phyloP scores from a whole-genome alignment of 2,113 vertebrate species.

The Poeciliopsis prolifica region DNA sequence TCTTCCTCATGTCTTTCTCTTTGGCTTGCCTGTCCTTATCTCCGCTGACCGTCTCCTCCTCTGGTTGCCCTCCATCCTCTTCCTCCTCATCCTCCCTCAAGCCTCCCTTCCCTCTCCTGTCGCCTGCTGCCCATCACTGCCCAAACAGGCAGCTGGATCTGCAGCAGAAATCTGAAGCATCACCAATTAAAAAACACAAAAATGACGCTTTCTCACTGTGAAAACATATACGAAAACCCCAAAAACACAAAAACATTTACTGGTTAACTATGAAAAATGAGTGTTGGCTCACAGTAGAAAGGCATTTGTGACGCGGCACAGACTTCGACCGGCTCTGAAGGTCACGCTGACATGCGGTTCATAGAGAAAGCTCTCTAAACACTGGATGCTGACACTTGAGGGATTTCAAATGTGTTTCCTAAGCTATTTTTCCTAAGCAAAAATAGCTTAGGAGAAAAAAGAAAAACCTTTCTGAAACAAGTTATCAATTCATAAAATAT shows the following conservation, averaged over 20 bases:
- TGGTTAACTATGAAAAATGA: constrained; percentile 47
- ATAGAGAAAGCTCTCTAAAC: constrained; percentile 22
- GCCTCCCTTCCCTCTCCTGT: constrained; percentile 6
- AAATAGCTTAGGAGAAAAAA: not conserved
- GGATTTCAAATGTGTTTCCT: constrained; percentile 3
- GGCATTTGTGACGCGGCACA: constrained; percentile 49
- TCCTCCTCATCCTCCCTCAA: constrained; percentile 50
- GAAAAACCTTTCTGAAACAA: not conserved
- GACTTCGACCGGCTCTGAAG: constrained; percentile 43
- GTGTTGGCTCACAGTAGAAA: constrained; percentile 48
- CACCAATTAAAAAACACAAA: not conserved
- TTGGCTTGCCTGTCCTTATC: constrained; percentile 37
- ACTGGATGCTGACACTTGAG: not conserved
- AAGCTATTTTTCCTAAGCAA: not conserved
- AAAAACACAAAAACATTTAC: constrained; percentile 8
- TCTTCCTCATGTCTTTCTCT: constrained; percentile 40
- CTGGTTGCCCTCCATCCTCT: constrained; percentile 21
- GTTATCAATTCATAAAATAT: not conserved
- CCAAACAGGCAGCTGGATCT: not conserved
- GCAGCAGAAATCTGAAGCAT: not conserved
- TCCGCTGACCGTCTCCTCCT: constrained; percentile 32
- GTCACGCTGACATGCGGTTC: constrained; percentile 57
- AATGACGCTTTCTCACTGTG: not conserved
- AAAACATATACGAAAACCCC: not conserved
- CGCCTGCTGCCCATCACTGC: constrained; percentile 20